These are phyloP conservation scores for Athetis lepigone DNA, from an alignment of 2,888 invertebrate species.

Conservation along the genomic window DNA sequence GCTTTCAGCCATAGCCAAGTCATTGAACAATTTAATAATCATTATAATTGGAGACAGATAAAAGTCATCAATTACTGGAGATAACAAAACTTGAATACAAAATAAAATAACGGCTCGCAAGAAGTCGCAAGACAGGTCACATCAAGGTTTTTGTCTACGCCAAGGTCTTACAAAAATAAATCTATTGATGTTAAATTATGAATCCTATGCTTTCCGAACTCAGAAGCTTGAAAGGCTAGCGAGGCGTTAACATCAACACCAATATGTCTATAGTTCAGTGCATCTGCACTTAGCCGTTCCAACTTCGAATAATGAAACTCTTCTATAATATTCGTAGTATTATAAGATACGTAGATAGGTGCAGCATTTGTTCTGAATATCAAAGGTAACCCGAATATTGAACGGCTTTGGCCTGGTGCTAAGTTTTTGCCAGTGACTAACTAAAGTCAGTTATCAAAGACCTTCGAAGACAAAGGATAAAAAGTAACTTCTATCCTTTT, in stretches of 20 bases:
- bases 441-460: too few species aligned
- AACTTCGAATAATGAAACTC: constrained; percentile 44
- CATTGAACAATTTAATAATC: constrained; percentile 15
- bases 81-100: background rate
- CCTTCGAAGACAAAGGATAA: too few species aligned
- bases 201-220: background rate
- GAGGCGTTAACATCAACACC: constrained; percentile 6
- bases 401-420: too few species aligned
- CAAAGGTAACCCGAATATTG: too few species aligned
- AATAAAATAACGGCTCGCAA: background rate
- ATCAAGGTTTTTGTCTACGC: background rate
- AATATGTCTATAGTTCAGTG: constrained; percentile 32
- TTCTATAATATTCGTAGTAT: too few species aligned
- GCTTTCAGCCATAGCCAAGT: constrained; percentile 9
- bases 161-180: too few species aligned
- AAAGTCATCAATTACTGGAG: constrained; percentile 1
- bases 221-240: background rate
- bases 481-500: too few species aligned
- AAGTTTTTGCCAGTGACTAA: too few species aligned
- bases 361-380: too few species aligned
- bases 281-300: constrained; percentile 36
- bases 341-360: too few species aligned
- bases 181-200: background rate
- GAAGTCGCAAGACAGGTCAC: background rate
- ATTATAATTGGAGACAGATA: constrained; percentile 22